Percentiles rank a stretch among this genome's conserved stretches.
Conservation (phyloP, 2,888 invertebrate species). For the Calameuta idolon region DNA sequence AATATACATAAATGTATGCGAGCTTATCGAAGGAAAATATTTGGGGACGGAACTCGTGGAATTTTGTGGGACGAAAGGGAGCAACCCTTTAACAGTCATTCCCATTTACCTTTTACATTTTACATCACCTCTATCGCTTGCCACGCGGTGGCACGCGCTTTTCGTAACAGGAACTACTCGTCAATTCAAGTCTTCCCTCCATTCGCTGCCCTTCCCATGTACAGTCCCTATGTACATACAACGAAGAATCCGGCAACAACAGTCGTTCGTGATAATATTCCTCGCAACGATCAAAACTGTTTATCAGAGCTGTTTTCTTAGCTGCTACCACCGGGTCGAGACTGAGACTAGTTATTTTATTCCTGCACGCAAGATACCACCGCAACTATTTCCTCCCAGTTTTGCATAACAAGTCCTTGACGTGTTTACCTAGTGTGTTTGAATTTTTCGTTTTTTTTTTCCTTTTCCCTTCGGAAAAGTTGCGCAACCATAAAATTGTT, state of each 20-base stretch:
- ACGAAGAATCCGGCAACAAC: background rate
- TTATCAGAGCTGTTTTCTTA: background rate
- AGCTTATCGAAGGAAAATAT: background rate
- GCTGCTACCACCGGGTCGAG: background rate
- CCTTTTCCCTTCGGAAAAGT: background rate
- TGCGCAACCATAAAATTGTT: background rate
- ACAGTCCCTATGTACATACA: background rate
- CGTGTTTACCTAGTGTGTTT: background rate
- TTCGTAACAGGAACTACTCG: background rate
- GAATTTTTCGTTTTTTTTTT: background rate
- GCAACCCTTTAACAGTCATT: background rate
- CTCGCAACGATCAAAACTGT: background rate
- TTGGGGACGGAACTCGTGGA: background rate
- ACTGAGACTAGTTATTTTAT: background rate
- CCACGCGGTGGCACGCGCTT: background rate
- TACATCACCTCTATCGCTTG: background rate
- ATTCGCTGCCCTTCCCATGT: background rate
- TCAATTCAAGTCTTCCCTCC: background rate
- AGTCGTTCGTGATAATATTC: background rate
- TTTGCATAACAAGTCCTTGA: background rate
- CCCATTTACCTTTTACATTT: background rate
- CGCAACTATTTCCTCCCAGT: background rate
- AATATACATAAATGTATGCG: background rate
- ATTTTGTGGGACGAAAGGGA: background rate
- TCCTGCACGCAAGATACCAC: background rate